phyloP scores from a whole-genome alignment of 37 sponge, comb jelly and placozoan genomes.

The Haliclona indistincta region DNA sequence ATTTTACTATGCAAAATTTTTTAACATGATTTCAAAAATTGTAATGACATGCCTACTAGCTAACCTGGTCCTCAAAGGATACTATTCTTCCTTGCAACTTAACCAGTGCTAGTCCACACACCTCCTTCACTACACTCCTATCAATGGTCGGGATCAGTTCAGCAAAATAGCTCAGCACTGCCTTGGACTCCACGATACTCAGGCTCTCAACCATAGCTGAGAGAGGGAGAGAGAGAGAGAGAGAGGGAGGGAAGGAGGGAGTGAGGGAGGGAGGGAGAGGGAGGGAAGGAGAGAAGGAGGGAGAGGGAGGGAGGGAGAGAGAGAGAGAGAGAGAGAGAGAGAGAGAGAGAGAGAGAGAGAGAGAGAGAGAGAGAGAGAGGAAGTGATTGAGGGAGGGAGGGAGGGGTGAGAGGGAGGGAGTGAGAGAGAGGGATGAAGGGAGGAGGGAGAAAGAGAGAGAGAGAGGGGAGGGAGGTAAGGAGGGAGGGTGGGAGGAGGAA shows the following conservation, averaged over 20 bases:
- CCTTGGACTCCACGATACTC: slow-evolving; percentile 60
- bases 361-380: not conserved
- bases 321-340: not conserved
- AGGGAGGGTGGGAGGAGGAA: no score
- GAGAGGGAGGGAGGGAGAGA: not conserved
- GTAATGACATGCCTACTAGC: no score
- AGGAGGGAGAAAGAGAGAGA: not conserved
- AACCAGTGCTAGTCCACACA: slow-evolving; percentile 46
- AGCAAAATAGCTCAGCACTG: slow-evolving; percentile 40
- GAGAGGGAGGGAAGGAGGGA: not conserved
- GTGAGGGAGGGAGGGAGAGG: no score
- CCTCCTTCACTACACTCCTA: slow-evolving; percentile 50
- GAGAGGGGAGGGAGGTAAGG: no score
- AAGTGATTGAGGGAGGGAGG: no score
- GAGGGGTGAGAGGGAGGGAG: no score
- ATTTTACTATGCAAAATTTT: no score
- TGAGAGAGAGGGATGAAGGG: no score
- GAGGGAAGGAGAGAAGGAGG: not conserved
- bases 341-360: not conserved
- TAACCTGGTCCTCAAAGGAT: slow-evolving; percentile 86
- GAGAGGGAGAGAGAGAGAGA: not conserved
- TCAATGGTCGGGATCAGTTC: slow-evolving; percentile 33
- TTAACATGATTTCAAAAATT: no score
- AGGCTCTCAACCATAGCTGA: slow-evolving; percentile 50
- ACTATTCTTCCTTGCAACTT: slow-evolving; percentile 56